Evolutionary conservation across 2,888 invertebrate species (phyloP).

Genomic region (Drosophila flavopinicola): DNA sequence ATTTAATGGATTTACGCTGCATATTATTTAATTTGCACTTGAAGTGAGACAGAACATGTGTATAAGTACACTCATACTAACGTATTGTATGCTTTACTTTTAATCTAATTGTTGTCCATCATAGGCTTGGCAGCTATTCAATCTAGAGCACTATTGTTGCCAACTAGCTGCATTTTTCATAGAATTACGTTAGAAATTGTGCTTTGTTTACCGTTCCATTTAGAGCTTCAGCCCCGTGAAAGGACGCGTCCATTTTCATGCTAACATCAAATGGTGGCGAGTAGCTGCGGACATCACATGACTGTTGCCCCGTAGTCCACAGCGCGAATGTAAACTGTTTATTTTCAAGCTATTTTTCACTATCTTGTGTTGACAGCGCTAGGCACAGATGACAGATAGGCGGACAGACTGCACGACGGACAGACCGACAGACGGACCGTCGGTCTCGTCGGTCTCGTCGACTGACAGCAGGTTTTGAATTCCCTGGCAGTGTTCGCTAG

Average conservation of each 20-base stretch:
- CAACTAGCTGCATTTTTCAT: constrained; percentile 43
- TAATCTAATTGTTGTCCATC: constrained; percentile 17
- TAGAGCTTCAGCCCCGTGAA: constrained; percentile 20
- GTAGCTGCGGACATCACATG: constrained; percentile 24
- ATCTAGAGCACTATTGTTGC: constrained; percentile 45
- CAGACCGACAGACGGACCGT: background rate
- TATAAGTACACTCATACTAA: background rate
- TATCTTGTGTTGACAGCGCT: constrained; percentile 61
- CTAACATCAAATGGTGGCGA: constrained; percentile 16
- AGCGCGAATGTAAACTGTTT: constrained; percentile 55
- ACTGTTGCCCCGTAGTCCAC: constrained; percentile 42
- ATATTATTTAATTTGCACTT: too few relatives aligned
- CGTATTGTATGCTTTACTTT: background rate
- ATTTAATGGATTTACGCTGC: too few relatives aligned
- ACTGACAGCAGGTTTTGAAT: constrained; percentile 55
- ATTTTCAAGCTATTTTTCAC: constrained; percentile 66
- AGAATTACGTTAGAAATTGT: constrained; percentile 29
- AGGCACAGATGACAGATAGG: background rate
- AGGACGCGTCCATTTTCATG: constrained; percentile 9
- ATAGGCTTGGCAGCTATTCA: constrained; percentile 32
- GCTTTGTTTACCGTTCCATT: constrained; percentile 47
- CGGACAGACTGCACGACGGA: background rate
- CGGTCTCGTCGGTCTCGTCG: constrained; percentile 6
- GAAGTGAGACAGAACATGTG: too few relatives aligned
- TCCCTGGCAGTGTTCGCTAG: constrained; percentile 33